These are phyloP conservation scores for Muntiacus muntjak DNA, from an alignment of 2,113 vertebrate species.

Conservation along the genomic window DNA sequence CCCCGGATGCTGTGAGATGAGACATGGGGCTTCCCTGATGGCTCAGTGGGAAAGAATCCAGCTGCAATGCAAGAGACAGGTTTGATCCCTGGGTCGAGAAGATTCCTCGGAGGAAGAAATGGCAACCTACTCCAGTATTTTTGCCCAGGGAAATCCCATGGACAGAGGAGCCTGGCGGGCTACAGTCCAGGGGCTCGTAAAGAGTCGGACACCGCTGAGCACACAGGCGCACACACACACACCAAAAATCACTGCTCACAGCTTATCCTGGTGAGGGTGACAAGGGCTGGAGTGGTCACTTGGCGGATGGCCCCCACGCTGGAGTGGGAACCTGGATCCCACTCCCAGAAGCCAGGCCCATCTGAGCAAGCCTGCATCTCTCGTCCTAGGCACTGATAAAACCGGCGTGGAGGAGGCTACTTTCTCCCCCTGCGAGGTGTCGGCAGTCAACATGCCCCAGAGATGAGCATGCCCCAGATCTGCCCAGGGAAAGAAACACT, in stretches of 20 bases:
- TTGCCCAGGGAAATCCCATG: not conserved
- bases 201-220: not conserved
- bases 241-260: no score
- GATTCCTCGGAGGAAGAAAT: not conserved
- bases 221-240: not conserved
- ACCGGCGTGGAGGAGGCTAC: rapidly evolving
- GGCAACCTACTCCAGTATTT: not conserved
- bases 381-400: not conserved
- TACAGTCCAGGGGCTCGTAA: not conserved
- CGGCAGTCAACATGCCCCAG: rapidly evolving
- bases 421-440: not conserved
- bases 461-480: rapidly evolving
- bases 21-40: not conserved
- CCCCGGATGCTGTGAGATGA: rapidly evolving
- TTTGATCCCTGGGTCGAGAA: not conserved
- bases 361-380: not conserved
- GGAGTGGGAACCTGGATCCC: not conserved
- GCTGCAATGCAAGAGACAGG: not conserved
- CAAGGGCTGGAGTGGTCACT: no score
- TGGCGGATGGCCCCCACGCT: not conserved
- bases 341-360: not conserved
- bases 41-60: not conserved
- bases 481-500: rapidly evolving
- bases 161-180: not conserved
- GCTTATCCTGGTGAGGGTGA: rapidly evolving